These are phyloP conservation scores for Drepanosiphum platanoidis DNA, from an alignment of 2,888 invertebrate genomes.

Conservation along the genomic window DNA sequence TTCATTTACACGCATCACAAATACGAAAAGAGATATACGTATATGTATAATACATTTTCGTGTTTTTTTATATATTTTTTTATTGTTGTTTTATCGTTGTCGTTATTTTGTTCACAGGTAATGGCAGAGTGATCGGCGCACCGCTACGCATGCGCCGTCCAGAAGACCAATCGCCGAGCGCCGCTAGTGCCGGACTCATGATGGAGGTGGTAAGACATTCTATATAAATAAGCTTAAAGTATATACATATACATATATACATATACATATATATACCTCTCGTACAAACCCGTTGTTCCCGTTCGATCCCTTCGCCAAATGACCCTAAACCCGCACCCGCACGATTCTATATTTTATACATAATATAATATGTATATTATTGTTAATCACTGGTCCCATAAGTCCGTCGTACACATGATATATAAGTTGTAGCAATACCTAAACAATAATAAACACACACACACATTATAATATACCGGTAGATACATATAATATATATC, in stretches of 20 bases:
- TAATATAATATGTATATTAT: neutral
- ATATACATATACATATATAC: neutral
- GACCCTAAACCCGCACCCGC: neutral
- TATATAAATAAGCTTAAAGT: slow-evolving; percentile 5
- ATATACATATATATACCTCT: neutral
- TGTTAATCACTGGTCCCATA: neutral
- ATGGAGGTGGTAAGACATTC: slow-evolving; percentile 66
- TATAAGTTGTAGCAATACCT: neutral
- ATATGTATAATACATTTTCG: neutral
- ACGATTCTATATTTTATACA: neutral
- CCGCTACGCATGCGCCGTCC: slow-evolving; percentile 64
- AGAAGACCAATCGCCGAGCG: slow-evolving; percentile 65
- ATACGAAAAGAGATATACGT: neutral
- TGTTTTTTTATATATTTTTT: neutral
- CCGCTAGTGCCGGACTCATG: slow-evolving; percentile 65
- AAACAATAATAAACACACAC: neutral
- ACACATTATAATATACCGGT: neutral
- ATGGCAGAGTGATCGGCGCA: slow-evolving; percentile 62
- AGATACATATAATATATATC: neutral
- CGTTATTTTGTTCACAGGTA: slow-evolving; percentile 46
- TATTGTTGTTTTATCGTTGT: neutral
- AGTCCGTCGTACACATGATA: neutral
- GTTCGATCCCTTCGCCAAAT: neutral
- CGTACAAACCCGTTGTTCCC: neutral
- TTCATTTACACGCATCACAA: neutral